Evolutionary conservation across 2,797 vertebrate species (phyloP).

Genomic region (Enteromius unitaeniatus): DNA sequence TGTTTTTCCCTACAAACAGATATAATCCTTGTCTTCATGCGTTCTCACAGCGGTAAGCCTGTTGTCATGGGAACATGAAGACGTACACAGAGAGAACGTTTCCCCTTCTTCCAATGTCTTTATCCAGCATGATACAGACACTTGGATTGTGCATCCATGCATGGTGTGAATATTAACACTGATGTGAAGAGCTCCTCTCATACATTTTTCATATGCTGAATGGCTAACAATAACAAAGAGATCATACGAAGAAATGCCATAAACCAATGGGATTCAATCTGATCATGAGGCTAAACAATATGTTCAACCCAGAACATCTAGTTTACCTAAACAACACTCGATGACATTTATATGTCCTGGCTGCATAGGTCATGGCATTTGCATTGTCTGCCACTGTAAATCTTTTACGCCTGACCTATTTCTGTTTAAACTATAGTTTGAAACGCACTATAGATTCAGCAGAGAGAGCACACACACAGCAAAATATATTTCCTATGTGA

Average conservation of each 20-base stretch:
- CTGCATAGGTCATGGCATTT: conserved; percentile 56
- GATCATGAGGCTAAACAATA: not conserved
- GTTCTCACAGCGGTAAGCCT: conserved; percentile 49
- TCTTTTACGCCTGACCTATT: conserved; percentile 48
- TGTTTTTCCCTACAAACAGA: conserved; percentile 38
- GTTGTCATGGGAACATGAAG: conserved; percentile 74
- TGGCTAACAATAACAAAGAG: conserved; percentile 3
- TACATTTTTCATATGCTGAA: conserved; percentile 21
- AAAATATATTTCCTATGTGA: not conserved
- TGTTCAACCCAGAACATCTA: not conserved
- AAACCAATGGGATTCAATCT: not conserved
- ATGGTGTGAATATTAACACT: conserved; percentile 24
- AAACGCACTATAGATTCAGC: not conserved
- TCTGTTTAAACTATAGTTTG: conserved; percentile 9
- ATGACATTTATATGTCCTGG: conserved; percentile 27
- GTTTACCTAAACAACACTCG: conserved; percentile 26
- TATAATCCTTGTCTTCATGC: conserved; percentile 47
- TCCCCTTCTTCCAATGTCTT: conserved; percentile 42
- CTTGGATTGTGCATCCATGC: conserved; percentile 24
- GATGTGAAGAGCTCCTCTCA: conserved; percentile 6
- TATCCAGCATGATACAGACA: conserved; percentile 40
- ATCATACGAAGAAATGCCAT: not conserved
- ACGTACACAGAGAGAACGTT: conserved; percentile 59
- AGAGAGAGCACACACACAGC: not conserved
- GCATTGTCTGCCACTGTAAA: conserved; percentile 12